Conservation (phyloP, 2,113 vertebrate species). For the Fulica atra region DNA sequence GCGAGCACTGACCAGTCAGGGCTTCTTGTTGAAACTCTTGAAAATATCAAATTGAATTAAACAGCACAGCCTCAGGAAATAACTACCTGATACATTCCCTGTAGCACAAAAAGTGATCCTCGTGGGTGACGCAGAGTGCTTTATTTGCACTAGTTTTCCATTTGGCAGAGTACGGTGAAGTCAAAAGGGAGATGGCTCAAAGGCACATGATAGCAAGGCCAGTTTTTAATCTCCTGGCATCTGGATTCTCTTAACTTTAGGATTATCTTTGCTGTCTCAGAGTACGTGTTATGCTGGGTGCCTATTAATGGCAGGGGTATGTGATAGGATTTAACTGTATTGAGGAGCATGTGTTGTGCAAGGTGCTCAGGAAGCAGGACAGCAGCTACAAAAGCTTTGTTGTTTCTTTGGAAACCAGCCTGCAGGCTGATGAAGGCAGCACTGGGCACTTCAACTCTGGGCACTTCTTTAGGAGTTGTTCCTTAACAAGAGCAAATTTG, state of each 20-base stretch:
- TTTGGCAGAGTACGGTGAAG: background rate
- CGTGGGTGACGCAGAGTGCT: fast-evolving
- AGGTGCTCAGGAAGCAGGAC: fast-evolving
- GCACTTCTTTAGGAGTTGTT: background rate
- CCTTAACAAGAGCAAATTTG: background rate
- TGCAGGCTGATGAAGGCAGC: background rate
- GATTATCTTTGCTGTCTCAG: background rate
- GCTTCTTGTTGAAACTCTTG: background rate
- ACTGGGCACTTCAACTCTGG: fast-evolving
- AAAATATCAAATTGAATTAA: background rate
- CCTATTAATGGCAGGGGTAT: background rate
- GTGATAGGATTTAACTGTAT: fast-evolving
- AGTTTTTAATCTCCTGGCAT: background rate
- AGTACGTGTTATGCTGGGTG: fast-evolving
- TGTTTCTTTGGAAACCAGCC: background rate
- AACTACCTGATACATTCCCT: background rate
- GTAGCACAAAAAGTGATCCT: background rate
- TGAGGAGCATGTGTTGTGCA: fast-evolving
- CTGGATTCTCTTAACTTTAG: background rate
- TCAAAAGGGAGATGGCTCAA: background rate
- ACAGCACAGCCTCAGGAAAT: background rate
- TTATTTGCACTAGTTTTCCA: background rate
- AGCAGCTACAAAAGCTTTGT: background rate
- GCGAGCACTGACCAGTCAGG: background rate
- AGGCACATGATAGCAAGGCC: fast-evolving